Evolutionary conservation across 2,113 vertebrate species (phyloP).

Genomic region (Cebidichthys violaceus): DNA sequence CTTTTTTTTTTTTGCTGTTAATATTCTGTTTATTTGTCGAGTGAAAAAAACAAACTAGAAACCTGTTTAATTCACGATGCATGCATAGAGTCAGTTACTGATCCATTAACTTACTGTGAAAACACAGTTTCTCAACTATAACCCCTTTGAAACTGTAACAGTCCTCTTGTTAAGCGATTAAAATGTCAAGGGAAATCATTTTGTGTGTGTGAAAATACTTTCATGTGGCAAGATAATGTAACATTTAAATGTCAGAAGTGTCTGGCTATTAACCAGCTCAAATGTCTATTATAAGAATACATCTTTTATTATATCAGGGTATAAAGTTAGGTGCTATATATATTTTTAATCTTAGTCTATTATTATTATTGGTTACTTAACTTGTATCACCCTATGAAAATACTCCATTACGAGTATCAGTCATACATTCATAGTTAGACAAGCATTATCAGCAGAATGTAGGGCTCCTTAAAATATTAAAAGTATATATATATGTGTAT

Average conservation of each 20-base stretch:
- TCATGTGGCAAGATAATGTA: not conserved
- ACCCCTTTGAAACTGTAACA: slow-evolving; percentile 45
- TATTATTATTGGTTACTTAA: not conserved
- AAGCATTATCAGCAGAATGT: not conserved
- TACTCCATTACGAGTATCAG: not conserved
- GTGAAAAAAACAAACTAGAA: not conserved
- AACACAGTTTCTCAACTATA: slow-evolving; percentile 56
- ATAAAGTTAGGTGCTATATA: not conserved
- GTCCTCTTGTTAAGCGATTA: slow-evolving; percentile 28
- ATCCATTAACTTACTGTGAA: slow-evolving; percentile 20
- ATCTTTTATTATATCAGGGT: not conserved
- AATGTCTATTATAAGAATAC: not conserved
- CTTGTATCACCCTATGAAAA: not conserved
- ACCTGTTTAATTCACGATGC: slow-evolving; percentile 41
- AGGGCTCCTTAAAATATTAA: no score
- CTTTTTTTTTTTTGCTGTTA: slow-evolving; percentile 48
- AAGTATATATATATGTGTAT: no score
- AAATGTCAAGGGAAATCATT: slow-evolving; percentile 6
- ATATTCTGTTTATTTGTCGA: slow-evolving; percentile 31
- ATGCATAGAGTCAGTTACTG: slow-evolving; percentile 44
- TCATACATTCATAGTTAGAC: not conserved
- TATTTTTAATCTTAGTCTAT: not conserved
- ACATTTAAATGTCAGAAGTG: not conserved
- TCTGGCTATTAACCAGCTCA: not conserved
- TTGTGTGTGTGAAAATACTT: not conserved